phyloP scores from a whole-genome alignment of 2,888 invertebrate species.

The Apotomis capreana region DNA sequence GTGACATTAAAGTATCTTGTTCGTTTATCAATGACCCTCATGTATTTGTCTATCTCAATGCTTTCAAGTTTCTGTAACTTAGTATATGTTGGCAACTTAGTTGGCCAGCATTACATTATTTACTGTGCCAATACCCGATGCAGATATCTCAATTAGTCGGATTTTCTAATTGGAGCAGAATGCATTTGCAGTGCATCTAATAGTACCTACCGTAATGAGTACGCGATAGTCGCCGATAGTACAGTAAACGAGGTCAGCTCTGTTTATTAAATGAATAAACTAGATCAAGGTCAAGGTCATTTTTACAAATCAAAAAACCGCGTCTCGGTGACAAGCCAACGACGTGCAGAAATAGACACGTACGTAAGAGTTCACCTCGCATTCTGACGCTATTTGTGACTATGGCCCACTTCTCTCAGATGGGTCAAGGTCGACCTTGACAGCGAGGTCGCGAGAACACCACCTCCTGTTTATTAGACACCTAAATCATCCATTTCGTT shows the following conservation, averaged over 20 bases:
- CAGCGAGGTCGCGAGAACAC: constrained; percentile 58
- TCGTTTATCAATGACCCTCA: too few species aligned
- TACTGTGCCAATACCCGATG: neutral
- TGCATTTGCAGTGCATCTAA: constrained; percentile 52
- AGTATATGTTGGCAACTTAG: neutral
- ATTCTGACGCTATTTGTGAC: constrained; percentile 74
- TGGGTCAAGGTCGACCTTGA: constrained; percentile 78
- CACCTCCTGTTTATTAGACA: constrained; percentile 12
- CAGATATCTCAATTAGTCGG: constrained; percentile 11
- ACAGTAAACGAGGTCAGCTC: constrained; percentile 78
- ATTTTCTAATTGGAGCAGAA: constrained; percentile 29
- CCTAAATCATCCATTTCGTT: neutral
- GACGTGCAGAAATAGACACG: constrained; percentile 71
- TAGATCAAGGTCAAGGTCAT: constrained; percentile 84
- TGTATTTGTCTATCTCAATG: too few species aligned
- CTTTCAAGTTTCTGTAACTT: too few species aligned
- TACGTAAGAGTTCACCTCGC: constrained; percentile 70
- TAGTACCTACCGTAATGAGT: constrained; percentile 69
- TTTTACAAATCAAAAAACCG: constrained; percentile 80
- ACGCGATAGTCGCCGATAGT: constrained; percentile 75
- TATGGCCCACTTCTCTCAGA: constrained; percentile 70
- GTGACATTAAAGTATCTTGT: too few species aligned
- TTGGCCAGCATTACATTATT: neutral
- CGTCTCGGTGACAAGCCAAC: constrained; percentile 71
- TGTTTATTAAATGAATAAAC: constrained; percentile 77